Base-by-base conservation (phyloP, 2,888 invertebrate genomes). In the Dermolepida albohirtum region DNA sequence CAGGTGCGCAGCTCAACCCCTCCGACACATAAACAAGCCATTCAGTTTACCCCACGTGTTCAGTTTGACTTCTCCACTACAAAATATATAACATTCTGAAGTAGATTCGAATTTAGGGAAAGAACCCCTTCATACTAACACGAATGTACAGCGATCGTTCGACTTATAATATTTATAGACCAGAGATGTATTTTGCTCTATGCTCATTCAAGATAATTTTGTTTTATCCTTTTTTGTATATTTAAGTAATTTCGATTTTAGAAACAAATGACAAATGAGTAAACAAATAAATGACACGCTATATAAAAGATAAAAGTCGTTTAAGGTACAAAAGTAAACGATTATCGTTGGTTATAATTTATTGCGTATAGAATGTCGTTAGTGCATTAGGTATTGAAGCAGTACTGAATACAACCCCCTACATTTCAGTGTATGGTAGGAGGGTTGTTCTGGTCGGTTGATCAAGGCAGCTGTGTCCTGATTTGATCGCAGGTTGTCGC, bases 401-500 rank as follows among this genome's bases (percentile, higher is more conserved):
- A 64, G 62, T 55, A 51, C 68, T 52, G 65, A 69, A 64, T 59
- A 34, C 59, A 52, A 49, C 68, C 65, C 68, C 40, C 57, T 51
- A 22, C 40, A 40, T 50, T 70, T 67, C 65, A 63, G 68, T 70
- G 77, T 29, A 16, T 51, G 64, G 59, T 22, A 22, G 47, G 69
- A 69, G 81, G 82, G 82, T 82, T 81, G 82, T 81, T 82, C 77
- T 81, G 82, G 80, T 82, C 82, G 80, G 80, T 74, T 81, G 82
- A 82, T 82, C 81, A 79, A 79, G 80, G 80, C 83, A 83, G 83
- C 83, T 83, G 82, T 80, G 79, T 77, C 74, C 77, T 81, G 81
- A 81, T 81, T 81, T 80, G 78, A 77, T 77, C 77, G 72, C 78
- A 78, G 78, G 79, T 79, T 78, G 77, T 74, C 74, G 72, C 73